phyloP scores from a whole-genome alignment of 2,113 vertebrate genomes.

The Notothenia rossii region DNA sequence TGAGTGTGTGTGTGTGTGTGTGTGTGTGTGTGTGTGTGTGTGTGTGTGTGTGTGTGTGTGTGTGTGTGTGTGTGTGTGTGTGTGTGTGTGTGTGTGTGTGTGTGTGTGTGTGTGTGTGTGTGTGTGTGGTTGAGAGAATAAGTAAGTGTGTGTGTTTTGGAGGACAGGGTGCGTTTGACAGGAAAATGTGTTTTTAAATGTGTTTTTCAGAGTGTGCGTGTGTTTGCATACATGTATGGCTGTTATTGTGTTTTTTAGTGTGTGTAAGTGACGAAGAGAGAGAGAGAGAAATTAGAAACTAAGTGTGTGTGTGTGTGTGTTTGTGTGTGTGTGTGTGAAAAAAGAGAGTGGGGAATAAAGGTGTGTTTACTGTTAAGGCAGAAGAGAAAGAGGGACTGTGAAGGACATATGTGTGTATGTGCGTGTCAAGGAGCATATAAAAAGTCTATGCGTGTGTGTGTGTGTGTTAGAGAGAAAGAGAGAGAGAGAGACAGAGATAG shows the following conservation, averaged over 20 bases:
- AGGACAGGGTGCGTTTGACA: conserved; percentile 62
- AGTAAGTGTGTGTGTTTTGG: conserved; percentile 44
- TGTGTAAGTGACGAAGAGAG: not conserved
- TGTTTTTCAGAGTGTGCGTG: conserved; percentile 38
- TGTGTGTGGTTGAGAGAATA: conserved; percentile 52
- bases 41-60: conserved; percentile 66
- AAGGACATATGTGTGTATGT: conserved; percentile 67
- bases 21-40: too few species aligned
- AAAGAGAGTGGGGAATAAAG: conserved; percentile 62
- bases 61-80: conserved; percentile 40
- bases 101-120: conserved; percentile 26
- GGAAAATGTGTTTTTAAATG: conserved; percentile 63
- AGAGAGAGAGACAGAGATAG: conserved; percentile 64
- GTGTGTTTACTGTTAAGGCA: conserved; percentile 71
- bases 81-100: conserved; percentile 22
- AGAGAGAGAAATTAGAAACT: conserved; percentile 23
- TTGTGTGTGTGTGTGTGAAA: conserved; percentile 31
- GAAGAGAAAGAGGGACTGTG: conserved; percentile 61
- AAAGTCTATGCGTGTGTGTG: conserved; percentile 43
- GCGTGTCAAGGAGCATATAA: conserved; percentile 55
- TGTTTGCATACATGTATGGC: conserved; percentile 21
- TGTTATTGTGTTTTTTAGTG: conserved; percentile 55
- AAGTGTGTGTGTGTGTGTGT: conserved; percentile 22
- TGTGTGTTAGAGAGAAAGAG: conserved; percentile 3
- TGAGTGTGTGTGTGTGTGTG: too few species aligned